Evolutionary conservation across 2,113 vertebrate genomes (phyloP), one percentile per base, ranked within the genome.

Genomic region (Ciconia stormi): DNA sequence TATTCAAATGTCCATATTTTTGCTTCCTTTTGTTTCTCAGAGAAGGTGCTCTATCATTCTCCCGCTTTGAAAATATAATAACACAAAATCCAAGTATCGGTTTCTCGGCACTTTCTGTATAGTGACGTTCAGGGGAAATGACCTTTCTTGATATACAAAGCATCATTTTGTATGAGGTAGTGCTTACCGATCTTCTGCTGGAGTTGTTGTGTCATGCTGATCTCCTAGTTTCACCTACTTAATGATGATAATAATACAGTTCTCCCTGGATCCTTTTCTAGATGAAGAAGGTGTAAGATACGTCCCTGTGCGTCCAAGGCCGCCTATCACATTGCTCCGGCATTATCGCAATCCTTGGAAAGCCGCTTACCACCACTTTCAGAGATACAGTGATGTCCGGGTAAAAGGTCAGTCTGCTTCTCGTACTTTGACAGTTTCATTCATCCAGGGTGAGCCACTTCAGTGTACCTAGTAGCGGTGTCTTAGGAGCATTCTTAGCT

Each of bases 331-430:
- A 1, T 97, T 99, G 85, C 98, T 99, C 16, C 99, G 99, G 2
- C 99, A 99, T 56, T 99, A 99, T 74, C 98, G 99, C 73, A 99
- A 99, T 92, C 99, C 99, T 16, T 99, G 99, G 99, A 99, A 99
- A 97, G 99, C 99, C 7, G 99, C 99, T 4, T 99, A 99, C 96
- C 99, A 99, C 95, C 99, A 99, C 97, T 99, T 99, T 81, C 99
- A 99, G 98, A 98, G 99, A 81, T 99, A 99, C 96, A 99, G 99
- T 17, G 99, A 99, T 32, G 99, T 99, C 91, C 98, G 99, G 10
- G 99, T 99, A 59, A 99, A 99, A 99, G 99, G 99, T 99, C 89
- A 96, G 98, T 29, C 13, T 10, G 47, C 62, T 34, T 1, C 50
- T n/a, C 38, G 9, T 29, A 7, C 18, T 13, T 25, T 4, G 42